Conservation (phyloP, 2,797 vertebrate genomes). For the Uromys caudimaculatus region DNA sequence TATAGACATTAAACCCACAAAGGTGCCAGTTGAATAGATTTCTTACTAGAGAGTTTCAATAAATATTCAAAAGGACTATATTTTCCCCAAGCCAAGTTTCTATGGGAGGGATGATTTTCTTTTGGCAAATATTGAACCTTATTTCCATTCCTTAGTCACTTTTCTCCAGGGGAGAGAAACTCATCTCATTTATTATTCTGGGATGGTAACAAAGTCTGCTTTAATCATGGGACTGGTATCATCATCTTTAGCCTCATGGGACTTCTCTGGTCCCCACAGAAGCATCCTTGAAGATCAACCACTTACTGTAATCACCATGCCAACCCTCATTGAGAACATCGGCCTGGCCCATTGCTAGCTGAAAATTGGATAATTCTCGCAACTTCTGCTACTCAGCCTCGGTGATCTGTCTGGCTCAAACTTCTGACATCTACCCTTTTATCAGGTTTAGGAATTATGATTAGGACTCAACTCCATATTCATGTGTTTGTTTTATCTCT, state of each 20-base stretch:
- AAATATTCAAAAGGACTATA: not conserved
- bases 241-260: not conserved
- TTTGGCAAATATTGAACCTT: not conserved
- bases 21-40: not conserved
- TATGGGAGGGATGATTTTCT: not conserved
- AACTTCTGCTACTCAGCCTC: not conserved
- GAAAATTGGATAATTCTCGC: not conserved
- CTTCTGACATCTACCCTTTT: not conserved
- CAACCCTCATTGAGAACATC: not conserved
- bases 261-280: not conserved
- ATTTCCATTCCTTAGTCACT: not conserved
- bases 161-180: not conserved
- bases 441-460: not conserved
- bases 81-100: not conserved
- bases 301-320: not conserved
- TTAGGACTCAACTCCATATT: not conserved
- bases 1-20: not conserved
- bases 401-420: not conserved
- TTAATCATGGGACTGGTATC: not conserved
- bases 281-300: no score
- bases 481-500: constrained; percentile 14
- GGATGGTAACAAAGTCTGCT: not conserved
- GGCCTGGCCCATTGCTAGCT: not conserved
- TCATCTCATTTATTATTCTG: not conserved
- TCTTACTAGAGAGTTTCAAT: constrained; percentile 18